phyloP scores from a whole-genome alignment of 2,888 invertebrate genomes.

The Callinectes sapidus region DNA sequence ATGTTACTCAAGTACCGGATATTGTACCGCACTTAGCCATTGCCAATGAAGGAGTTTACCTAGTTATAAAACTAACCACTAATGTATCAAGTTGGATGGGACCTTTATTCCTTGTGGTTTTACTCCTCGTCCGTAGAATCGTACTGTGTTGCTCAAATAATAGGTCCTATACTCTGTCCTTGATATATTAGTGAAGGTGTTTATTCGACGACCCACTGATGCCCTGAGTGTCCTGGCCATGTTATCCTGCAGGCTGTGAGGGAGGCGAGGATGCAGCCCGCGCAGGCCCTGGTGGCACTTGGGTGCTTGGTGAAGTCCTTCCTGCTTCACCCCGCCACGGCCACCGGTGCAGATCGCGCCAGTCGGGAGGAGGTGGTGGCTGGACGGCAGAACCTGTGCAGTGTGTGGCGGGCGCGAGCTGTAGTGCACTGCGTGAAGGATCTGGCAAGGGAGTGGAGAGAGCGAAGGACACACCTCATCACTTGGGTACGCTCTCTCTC shows the following conservation, averaged over 20 bases:
- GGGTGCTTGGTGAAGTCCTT: conserved; percentile 18
- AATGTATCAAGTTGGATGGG: too few species aligned
- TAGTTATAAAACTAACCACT: too few species aligned
- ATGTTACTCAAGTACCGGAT: too few species aligned
- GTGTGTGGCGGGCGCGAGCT: conserved; percentile 27
- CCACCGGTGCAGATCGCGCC: not conserved
- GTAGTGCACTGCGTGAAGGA: not conserved
- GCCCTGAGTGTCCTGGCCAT: too few species aligned
- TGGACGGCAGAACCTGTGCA: conserved; percentile 32
- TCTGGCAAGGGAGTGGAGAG: conserved; percentile 45
- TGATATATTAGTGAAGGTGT: not conserved
- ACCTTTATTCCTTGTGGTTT: too few species aligned
- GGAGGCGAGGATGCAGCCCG: conserved; percentile 28
- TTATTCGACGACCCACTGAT: not conserved
- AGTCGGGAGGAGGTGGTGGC: not conserved
- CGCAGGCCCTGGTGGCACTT: conserved; percentile 39
- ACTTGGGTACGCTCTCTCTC: conserved; percentile 45
- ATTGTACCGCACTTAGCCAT: too few species aligned
- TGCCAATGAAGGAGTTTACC: too few species aligned
- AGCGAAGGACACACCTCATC: conserved; percentile 43
- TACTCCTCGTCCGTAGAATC: too few species aligned
- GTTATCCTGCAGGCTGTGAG: conserved; percentile 45
- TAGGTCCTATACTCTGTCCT: too few species aligned
- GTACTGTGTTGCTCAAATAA: not conserved
- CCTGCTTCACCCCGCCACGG: conserved; percentile 21